Conservation (phyloP, 2,797 vertebrate species). For the Spatula versicolor region DNA sequence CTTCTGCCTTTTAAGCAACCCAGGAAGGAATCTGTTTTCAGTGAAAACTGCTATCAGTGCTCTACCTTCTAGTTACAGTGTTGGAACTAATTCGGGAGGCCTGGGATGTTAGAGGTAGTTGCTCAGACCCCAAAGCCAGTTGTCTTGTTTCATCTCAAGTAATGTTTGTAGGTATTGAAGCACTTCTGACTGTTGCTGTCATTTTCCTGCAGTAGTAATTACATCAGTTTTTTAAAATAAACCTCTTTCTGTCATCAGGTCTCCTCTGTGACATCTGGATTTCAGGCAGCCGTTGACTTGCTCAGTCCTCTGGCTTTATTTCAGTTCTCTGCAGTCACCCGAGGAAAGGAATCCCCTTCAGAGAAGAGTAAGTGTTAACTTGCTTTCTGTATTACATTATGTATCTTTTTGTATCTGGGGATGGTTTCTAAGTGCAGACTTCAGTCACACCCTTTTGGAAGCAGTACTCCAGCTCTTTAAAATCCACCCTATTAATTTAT, state of each 20-base stretch:
- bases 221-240: neutral
- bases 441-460: neutral
- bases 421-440: neutral
- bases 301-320: conserved; percentile 90
- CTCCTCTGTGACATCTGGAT: conserved; percentile 75
- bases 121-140: neutral
- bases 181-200: neutral
- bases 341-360: conserved; percentile 80
- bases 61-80: neutral
- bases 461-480: neutral
- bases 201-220: neutral
- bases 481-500: neutral
- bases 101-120: neutral
- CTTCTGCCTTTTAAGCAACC: neutral
- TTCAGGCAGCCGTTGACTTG: conserved; percentile 82
- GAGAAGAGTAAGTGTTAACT: conserved; percentile 79
- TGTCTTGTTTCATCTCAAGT: neutral
- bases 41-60: neutral
- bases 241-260: conserved; percentile 65
- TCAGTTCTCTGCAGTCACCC: conserved; percentile 87
- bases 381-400: neutral
- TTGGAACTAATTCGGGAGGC: neutral
- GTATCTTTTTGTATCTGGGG: neutral
- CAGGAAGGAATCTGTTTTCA: neutral
- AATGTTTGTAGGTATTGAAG: neutral